Base-by-base conservation (phyloP, 1,140 invertebrate species). In the Heliothis virescens region DNA sequence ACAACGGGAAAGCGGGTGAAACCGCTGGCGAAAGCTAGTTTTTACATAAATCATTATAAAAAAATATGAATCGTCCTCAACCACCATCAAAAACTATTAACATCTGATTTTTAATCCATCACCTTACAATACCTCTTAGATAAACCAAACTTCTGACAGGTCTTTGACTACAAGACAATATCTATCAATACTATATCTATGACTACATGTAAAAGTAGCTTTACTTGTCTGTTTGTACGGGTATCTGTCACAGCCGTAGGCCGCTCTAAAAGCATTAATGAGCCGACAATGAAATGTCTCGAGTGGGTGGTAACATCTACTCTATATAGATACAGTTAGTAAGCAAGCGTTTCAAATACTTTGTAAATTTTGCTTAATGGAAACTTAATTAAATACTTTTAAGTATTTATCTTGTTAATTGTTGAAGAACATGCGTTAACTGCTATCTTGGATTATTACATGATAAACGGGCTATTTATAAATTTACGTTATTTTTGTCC, bases 211-310 rank as follows among this genome's bases (percentile, higher is more conserved):
- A 26, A 13, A 47, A 10, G 13, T 10, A 41, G n/a, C 71, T 47
- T 71, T 26, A 71, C 48, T 2, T 50, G 29, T 69, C 65, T 53
- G 9, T 41, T 7, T 5, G 34, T 41, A 41, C 34, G 2, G 2
- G 34, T 41, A 41, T 41, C 34, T 71, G 48, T 53, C 12, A 52
- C 65, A 69, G 3, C 12, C 50, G 52, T 41, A 26, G 29, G 29
- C 74, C 26, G 53, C 12, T 69, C 75, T 41, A 77, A 41, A 67
- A 77, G 47, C 60, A 65, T 77, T 76, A 78, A 78, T 52, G 52
- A 78, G 75, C 9, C 21, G 63, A 78, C 75, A 78, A 78, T 69
- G 60, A 76, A 78, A 78, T 59, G 63, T 15, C 34, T 34, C 50
- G 75, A 48, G 75, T 65, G 18, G 75, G 48, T n/a, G 12, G 52